Evolutionary conservation across 2,113 vertebrate genomes (phyloP).

Genomic region (Panthera tigris): DNA sequence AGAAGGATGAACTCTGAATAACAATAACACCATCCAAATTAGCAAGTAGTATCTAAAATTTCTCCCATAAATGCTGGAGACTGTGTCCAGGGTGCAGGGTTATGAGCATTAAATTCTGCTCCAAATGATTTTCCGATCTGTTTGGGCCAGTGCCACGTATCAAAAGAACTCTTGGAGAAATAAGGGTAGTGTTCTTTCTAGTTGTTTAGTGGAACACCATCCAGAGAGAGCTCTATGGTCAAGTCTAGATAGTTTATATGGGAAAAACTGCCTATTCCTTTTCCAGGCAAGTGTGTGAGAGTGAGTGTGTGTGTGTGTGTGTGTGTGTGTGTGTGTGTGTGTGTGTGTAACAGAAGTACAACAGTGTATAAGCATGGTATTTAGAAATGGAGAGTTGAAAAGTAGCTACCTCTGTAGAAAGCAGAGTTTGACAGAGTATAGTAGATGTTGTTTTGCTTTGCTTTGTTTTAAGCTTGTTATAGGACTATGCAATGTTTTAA

Average conservation of each 20-base stretch:
- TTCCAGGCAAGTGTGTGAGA: not conserved
- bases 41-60: slow-evolving; percentile 46
- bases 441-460: not conserved
- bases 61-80: slow-evolving; percentile 52
- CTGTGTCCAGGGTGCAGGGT: not conserved
- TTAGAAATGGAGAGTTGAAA: not conserved
- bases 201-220: not conserved
- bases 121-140: not conserved
- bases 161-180: not conserved
- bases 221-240: not conserved
- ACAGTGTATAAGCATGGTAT: not conserved
- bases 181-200: not conserved
- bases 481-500: not conserved
- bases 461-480: slow-evolving; percentile 11
- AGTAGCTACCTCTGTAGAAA: not conserved
- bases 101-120: not conserved
- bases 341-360: not conserved
- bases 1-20: slow-evolving; percentile 72
- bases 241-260: not conserved
- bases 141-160: not conserved
- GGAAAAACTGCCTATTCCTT: not conserved
- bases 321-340: not conserved
- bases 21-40: slow-evolving; percentile 66
- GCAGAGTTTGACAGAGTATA: not conserved
- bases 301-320: not conserved